A percentile compares a stretch with the other conserved stretches of the same genome.
Evolutionary conservation across 2,113 vertebrate species (phyloP).

Genomic region (Pseudopodoces humilis): DNA sequence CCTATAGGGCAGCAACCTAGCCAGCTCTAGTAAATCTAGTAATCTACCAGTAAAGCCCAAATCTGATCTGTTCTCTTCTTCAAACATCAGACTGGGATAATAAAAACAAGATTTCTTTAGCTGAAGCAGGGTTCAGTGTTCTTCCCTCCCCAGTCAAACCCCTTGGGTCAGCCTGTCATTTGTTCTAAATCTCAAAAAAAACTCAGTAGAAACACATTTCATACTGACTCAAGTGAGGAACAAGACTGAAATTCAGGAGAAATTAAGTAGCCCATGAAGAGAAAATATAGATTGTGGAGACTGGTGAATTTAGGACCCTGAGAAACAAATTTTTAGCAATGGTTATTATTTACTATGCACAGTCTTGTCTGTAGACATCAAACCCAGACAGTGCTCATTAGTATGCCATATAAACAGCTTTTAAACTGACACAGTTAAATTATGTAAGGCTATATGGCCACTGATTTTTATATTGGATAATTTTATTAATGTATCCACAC

Average conservation of each 20-base stretch:
- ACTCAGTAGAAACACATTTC: neutral
- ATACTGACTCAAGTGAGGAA: neutral
- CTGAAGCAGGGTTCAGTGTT: neutral
- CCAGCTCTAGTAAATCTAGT: neutral
- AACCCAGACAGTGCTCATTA: neutral
- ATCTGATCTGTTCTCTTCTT: neutral
- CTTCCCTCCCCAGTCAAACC: neutral
- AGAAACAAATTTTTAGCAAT: neutral
- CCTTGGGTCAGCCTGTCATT: neutral
- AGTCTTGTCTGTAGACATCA: neutral
- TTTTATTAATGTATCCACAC: neutral
- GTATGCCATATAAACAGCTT: neutral
- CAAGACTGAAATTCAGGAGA: neutral
- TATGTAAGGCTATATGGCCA: neutral
- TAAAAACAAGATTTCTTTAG: neutral
- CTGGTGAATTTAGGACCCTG: neutral
- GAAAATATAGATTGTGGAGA: neutral
- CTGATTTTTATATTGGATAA: neutral
- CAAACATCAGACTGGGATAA: neutral
- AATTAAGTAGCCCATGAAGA: neutral
- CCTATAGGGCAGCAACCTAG: neutral
- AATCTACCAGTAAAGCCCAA: neutral
- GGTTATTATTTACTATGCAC: neutral
- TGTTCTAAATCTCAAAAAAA: neutral
- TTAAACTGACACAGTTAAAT: neutral